Evolutionary conservation across 2,113 vertebrate genomes (phyloP).

Genomic region (Ibidorhyncha struthersii): DNA sequence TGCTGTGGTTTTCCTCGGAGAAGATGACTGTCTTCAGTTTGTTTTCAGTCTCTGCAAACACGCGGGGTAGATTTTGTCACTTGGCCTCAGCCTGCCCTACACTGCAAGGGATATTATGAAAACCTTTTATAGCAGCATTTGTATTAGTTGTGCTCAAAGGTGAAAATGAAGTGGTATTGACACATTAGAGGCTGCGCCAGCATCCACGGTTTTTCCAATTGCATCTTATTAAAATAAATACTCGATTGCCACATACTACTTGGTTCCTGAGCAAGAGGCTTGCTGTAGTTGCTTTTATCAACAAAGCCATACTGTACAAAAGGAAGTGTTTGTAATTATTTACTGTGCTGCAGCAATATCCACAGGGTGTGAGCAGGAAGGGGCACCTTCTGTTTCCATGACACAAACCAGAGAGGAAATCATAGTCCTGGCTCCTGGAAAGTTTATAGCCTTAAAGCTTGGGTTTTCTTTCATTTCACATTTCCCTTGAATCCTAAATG

Average conservation of each 20-base stretch:
- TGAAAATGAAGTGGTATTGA: constrained; percentile 9
- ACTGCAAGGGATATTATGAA: accelerated
- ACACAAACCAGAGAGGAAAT: constrained; percentile 34
- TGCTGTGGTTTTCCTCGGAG: not conserved
- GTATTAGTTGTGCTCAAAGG: not conserved
- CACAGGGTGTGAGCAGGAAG: not conserved
- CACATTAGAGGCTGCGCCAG: not conserved
- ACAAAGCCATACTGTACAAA: constrained; percentile 13
- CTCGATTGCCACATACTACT: not conserved
- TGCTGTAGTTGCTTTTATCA: not conserved
- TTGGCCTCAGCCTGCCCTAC: not conserved
- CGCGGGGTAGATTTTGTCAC: not conserved
- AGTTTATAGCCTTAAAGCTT: not conserved
- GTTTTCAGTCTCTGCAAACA: not conserved
- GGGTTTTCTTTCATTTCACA: not conserved
- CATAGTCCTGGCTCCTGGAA: not conserved
- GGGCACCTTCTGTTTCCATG: too few species aligned
- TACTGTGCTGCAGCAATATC: constrained; percentile 9
- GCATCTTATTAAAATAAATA: constrained; percentile 14
- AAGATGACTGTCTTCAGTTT: not conserved
- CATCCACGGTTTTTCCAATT: not conserved
- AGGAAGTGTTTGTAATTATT: constrained; percentile 40
- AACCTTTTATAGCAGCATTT: not conserved
- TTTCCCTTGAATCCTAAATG: not conserved
- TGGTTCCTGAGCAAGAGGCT: not conserved